Conservation (phyloP, 2,113 vertebrate species). For the Saimiri boliviensis region DNA sequence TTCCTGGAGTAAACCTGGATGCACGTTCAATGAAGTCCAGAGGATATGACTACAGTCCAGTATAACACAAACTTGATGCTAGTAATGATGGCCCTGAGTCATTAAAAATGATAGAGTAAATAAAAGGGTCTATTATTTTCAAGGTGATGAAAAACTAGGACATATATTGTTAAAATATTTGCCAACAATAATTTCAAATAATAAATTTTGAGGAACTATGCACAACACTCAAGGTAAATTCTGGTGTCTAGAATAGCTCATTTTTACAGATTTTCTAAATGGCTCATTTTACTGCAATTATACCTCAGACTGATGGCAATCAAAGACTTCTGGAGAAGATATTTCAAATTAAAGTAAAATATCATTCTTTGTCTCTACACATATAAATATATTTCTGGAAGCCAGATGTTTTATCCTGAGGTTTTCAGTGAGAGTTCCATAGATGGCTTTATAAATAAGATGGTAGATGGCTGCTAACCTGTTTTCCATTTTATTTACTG, state of each 20-base stretch:
- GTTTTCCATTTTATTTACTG: neutral
- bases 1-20: neutral
- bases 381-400: neutral
- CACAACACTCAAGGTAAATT: neutral
- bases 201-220: neutral
- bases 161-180: neutral
- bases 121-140: neutral
- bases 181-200: neutral
- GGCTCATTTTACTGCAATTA: neutral
- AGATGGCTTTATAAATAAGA: neutral
- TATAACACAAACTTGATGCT: neutral
- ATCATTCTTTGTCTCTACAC: neutral
- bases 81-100: neutral
- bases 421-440: neutral
- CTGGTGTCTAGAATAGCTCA: neutral
- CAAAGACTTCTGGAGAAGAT: neutral
- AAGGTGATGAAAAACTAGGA: neutral
- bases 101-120: neutral
- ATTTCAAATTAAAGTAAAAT: constrained; percentile 18
- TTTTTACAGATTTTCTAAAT: neutral
- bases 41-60: neutral
- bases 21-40: neutral
- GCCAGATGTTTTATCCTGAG: neutral
- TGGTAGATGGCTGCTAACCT: neutral
- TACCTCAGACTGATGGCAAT: neutral